Conservation (phyloP, 2,888 invertebrate species). For the Aleiodes leptofemur region DNA sequence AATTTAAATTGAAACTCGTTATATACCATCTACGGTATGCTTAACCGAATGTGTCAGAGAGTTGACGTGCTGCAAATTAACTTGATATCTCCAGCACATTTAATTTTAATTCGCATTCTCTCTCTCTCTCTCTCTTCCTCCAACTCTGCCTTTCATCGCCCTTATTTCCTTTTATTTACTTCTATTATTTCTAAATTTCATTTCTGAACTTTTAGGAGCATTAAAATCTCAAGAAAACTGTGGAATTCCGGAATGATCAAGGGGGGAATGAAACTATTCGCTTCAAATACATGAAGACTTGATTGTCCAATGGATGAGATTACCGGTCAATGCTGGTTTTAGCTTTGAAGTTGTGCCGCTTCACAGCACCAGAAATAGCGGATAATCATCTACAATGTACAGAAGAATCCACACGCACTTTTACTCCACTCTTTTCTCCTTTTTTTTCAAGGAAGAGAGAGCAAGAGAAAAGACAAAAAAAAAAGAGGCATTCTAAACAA, state of each 20-base stretch:
- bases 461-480: slow-evolving; percentile 15
- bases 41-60: slow-evolving; percentile 40
- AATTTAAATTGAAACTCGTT: slow-evolving; percentile 62
- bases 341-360: slow-evolving; percentile 28
- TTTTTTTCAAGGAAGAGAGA: too few relatives aligned
- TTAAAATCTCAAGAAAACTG: slow-evolving; percentile 40
- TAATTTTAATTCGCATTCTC: slow-evolving; percentile 10
- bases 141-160: not conserved
- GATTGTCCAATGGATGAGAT: slow-evolving; percentile 35
- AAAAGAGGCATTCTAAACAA: slow-evolving; percentile 34
- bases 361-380: not conserved
- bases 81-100: slow-evolving; percentile 30
- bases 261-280: slow-evolving; percentile 5
- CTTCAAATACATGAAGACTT: not conserved
- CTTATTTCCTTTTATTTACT: slow-evolving; percentile 45
- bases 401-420: slow-evolving; percentile 26
- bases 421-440: not conserved
- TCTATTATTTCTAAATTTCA: too few relatives aligned
- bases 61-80: slow-evolving; percentile 36
- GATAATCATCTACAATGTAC: not conserved
- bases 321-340: slow-evolving; percentile 12
- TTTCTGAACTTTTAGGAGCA: not conserved
- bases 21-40: slow-evolving; percentile 49
- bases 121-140: not conserved
- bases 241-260: slow-evolving; percentile 14